Evolutionary conservation across 2,113 vertebrate species (phyloP).

Genomic region (Lamprologus tigripictilis): DNA sequence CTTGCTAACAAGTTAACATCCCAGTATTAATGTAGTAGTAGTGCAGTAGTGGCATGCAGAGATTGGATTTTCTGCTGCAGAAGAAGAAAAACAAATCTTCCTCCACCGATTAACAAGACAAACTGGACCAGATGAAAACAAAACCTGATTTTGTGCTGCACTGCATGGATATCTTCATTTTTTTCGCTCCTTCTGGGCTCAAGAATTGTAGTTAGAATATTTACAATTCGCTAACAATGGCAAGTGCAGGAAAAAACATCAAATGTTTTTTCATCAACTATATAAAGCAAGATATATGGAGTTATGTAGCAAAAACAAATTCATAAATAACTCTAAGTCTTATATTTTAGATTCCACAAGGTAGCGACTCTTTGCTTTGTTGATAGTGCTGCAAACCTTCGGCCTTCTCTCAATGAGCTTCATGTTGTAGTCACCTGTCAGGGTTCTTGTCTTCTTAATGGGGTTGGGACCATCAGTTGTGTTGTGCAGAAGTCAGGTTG

Average conservation of each 20-base stretch:
- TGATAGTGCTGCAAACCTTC: background rate
- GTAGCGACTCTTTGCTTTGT: background rate
- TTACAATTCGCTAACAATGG: background rate
- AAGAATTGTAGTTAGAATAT: background rate
- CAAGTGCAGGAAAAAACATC: background rate
- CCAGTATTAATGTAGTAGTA: background rate
- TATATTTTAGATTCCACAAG: background rate
- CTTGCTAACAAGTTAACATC: background rate
- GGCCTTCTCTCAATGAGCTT: background rate
- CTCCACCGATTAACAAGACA: background rate
- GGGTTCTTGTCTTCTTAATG: background rate
- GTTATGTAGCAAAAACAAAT: background rate
- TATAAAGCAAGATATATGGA: background rate
- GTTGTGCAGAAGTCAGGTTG: background rate
- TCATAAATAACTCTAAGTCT: background rate
- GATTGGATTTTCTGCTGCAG: background rate
- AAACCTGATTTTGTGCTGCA: background rate
- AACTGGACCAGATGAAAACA: background rate
- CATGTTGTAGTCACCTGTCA: background rate
- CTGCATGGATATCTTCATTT: background rate
- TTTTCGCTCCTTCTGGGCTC: background rate
- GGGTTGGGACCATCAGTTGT: background rate
- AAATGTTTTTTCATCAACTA: background rate
- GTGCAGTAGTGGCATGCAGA: background rate
- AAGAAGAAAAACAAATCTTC: background rate